Evolutionary conservation across 2,888 invertebrate species (phyloP).

Genomic region (Andrena minutula): DNA sequence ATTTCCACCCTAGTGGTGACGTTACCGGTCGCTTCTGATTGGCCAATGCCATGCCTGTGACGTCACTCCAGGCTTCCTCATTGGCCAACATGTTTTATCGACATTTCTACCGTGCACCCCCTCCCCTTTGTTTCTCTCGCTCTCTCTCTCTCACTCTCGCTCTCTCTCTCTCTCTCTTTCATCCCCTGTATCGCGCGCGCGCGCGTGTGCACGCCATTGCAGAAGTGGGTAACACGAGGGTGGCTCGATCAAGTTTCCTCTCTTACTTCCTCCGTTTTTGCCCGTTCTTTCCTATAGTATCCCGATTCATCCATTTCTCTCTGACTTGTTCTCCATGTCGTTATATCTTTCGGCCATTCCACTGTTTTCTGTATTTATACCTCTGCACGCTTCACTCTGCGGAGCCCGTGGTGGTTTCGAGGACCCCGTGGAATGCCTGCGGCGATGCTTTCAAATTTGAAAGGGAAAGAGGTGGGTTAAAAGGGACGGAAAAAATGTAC

Average conservation of each 20-base stretch:
- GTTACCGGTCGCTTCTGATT: constrained; percentile 80
- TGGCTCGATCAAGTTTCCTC: constrained; percentile 39
- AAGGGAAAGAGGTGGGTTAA: background rate
- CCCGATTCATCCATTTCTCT: constrained; percentile 3
- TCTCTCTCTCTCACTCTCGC: constrained; percentile 16
- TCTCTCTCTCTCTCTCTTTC: constrained; percentile 13
- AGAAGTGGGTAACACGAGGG: constrained; percentile 41
- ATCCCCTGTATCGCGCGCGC: constrained; percentile 14
- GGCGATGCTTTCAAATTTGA: constrained; percentile 44
- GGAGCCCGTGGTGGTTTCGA: constrained; percentile 73
- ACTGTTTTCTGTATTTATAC: background rate
- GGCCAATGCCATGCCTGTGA: constrained; percentile 80
- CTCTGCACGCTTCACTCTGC: constrained; percentile 31
- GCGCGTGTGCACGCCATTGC: constrained; percentile 32
- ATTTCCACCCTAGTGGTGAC: constrained; percentile 81
- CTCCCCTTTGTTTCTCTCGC: constrained; percentile 18
- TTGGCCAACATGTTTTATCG: constrained; percentile 84
- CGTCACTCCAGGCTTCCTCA: constrained; percentile 81
- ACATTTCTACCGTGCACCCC: constrained; percentile 79
- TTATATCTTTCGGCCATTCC: background rate
- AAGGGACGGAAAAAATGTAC: constrained; percentile 1
- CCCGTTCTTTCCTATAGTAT: constrained; percentile 1
- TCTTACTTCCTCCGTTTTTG: constrained; percentile 17
- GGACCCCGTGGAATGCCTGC: constrained; percentile 66
- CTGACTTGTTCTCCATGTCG: background rate